Base-by-base conservation (phyloP, 2,113 vertebrate species). In the Crypturellus undulatus region DNA sequence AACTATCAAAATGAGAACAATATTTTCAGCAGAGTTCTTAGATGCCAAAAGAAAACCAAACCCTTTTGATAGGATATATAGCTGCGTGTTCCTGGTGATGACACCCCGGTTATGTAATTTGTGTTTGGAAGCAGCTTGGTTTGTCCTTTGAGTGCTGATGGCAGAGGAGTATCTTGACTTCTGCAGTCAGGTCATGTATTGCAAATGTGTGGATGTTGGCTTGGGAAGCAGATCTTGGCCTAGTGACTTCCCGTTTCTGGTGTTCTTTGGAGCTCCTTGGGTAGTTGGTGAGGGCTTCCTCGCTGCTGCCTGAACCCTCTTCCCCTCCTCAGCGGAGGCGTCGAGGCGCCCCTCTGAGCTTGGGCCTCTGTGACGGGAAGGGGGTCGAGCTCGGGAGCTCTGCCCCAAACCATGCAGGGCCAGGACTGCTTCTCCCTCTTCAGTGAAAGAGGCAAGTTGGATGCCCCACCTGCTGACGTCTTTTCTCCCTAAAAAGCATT, bases 211-310 rank as follows among this genome's bases (percentile, higher is more conserved):
- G 32, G 16, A 22, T 0, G 1, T 26, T 63, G 49, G 51, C 30
- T 64, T 42, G 21, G 47, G 49, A 42, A 38, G 60, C 10, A 7
- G 2, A 4, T 4, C 20, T 45, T 11, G 0, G 30, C 65, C 42
- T 72, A 13, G 3, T 49, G 30, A 38, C 14, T 68, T 68, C 52
- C 59, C 38, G 5, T 56, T 65, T 62, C 32, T 60, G 15, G 4
- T 54, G 79, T 62, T 22, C 26, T 15, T 28, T 43, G 47, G 79
- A 4, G 4, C 25, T 72, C 40, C 28, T 67, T 19, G 56, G 64
- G 5, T 51, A 68, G 62, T 63, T 18, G 18, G 32, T 18, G 49
- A 52, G 42, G 5, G 9, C 11, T 40, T 9, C 1, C 22, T 64
- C 28, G 26, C 34, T 38, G 49, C 58, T 59, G 58, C 32, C 12